Conservation (phyloP, 2,113 vertebrate genomes). For the Neopipo cinnamomea region DNA sequence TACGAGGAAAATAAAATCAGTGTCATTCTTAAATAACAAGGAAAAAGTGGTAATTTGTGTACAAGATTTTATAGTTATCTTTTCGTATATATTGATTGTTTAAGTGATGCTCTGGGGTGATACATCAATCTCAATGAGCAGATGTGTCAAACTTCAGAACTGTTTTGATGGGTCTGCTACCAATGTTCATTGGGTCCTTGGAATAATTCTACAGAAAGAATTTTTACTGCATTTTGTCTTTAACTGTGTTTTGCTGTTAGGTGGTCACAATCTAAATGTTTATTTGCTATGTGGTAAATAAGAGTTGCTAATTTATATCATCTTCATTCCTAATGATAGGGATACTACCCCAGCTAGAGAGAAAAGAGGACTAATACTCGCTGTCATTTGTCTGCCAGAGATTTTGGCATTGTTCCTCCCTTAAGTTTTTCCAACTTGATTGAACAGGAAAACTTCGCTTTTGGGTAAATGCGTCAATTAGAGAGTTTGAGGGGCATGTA, state of each 20-base stretch:
- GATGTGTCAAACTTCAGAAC: neutral
- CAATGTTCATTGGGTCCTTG: neutral
- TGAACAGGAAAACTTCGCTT: neutral
- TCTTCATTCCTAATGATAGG: neutral
- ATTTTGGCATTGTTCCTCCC: neutral
- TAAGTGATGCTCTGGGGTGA: neutral
- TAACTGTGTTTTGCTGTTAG: neutral
- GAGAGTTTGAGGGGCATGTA: neutral
- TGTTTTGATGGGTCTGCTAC: neutral
- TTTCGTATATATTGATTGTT: neutral
- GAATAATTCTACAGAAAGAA: neutral
- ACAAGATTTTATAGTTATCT: neutral
- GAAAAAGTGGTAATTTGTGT: conserved; percentile 41
- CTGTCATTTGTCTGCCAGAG: neutral
- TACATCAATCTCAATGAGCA: neutral
- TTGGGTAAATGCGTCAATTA: neutral
- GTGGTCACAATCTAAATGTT: neutral
- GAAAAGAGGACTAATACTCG: neutral
- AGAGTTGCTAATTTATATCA: neutral
- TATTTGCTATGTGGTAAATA: neutral
- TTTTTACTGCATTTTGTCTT: neutral
- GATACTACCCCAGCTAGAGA: neutral
- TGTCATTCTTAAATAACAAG: conserved; percentile 1
- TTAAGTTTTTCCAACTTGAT: neutral
- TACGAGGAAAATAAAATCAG: conserved; percentile 50